These are phyloP conservation scores for Andrena praecox DNA, from an alignment of 2,888 invertebrate species.

Conservation along the genomic window DNA sequence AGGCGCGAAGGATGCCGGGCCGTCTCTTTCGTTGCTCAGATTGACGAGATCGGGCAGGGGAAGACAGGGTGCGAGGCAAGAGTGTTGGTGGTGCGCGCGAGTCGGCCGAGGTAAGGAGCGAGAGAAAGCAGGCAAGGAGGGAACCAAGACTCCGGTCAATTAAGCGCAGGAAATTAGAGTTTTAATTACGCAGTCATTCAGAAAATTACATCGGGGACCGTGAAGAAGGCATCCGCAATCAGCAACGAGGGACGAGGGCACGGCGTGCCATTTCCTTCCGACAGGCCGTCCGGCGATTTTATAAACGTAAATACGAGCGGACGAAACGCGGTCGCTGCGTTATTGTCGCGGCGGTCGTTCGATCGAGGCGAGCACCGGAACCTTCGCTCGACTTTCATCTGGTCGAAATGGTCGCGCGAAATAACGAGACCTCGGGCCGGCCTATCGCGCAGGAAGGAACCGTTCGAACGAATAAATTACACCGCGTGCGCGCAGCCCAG, in stretches of 20 bases:
- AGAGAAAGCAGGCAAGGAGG: conserved; percentile 65
- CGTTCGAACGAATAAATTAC: conserved; percentile 45
- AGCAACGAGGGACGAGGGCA: conserved; percentile 64
- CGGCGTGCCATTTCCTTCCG: conserved; percentile 56
- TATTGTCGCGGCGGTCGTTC: conserved; percentile 10
- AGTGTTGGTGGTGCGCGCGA: conserved; percentile 51
- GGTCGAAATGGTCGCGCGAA: not conserved
- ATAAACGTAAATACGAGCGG: conserved; percentile 46
- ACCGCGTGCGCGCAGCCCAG: conserved; percentile 7
- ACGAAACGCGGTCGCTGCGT: not conserved
- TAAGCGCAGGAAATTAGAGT: conserved; percentile 85
- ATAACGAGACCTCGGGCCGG: conserved; percentile 2
- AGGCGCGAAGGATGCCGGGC: conserved; percentile 42
- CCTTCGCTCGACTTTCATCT: not conserved
- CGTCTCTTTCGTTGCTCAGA: conserved; percentile 39
- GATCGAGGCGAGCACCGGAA: not conserved
- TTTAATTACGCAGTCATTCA: conserved; percentile 85
- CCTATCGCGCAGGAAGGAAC: not conserved
- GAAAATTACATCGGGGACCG: conserved; percentile 85
- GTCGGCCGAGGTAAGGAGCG: conserved; percentile 47
- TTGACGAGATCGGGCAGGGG: conserved; percentile 53
- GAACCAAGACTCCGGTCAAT: conserved; percentile 84
- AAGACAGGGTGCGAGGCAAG: conserved; percentile 26
- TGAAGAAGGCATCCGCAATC: conserved; percentile 80
- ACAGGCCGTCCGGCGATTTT: conserved; percentile 54